Percentiles rank a stretch among this genome's conserved stretches.
phyloP scores from a whole-genome alignment of 2,113 vertebrate species.

The Raja brachyura region DNA sequence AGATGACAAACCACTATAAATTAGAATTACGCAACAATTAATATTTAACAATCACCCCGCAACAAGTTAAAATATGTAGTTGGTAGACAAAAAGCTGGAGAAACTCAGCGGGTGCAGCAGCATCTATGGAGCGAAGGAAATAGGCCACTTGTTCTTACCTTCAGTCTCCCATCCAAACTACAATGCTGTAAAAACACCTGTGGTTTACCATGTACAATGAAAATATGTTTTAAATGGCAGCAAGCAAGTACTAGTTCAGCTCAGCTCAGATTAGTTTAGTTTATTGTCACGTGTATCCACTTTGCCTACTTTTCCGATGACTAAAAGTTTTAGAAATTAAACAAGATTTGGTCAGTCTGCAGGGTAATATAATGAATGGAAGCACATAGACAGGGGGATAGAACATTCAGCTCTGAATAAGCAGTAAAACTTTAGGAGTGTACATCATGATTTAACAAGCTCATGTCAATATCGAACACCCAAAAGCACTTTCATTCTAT shows the following conservation, averaged over 20 bases:
- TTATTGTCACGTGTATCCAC: not conserved
- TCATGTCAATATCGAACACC: not conserved
- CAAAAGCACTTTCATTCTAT: not conserved
- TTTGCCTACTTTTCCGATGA: not conserved
- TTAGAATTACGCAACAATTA: not conserved
- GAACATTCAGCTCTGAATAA: not conserved
- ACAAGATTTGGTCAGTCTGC: not conserved
- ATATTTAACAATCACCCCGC: not conserved
- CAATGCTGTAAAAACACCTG: not conserved
- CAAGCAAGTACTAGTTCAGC: too few species aligned
- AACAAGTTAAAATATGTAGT: not conserved
- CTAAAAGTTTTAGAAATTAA: not conserved
- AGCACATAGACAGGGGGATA: not conserved
- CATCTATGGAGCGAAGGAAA: too few species aligned
- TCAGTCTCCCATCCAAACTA: not conserved
- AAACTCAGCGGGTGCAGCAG: too few species aligned
- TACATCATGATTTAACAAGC: not conserved
- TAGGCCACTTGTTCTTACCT: not conserved
- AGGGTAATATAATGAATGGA: not conserved
- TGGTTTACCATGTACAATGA: not conserved
- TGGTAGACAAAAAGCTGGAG: not conserved
- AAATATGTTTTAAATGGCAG: not conserved
- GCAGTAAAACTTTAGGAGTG: not conserved
- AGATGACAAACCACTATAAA: not conserved
- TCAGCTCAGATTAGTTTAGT: too few species aligned